Evolutionary conservation across 2,888 invertebrate species (phyloP).

Genomic region (Eilema depressum): DNA sequence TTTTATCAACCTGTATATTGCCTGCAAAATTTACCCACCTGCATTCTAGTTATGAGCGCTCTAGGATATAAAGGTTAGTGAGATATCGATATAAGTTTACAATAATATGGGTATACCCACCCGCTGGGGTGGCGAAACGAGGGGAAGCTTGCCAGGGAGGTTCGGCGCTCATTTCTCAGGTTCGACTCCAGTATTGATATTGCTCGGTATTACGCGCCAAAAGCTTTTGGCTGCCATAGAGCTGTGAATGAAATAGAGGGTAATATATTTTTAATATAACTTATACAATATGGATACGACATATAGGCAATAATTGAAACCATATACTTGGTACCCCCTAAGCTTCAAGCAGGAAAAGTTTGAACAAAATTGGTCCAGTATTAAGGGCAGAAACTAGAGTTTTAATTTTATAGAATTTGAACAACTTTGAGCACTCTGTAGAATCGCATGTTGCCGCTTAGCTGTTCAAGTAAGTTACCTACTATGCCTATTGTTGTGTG

Average conservation of each 20-base stretch:
- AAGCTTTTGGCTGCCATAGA: conserved; percentile 72
- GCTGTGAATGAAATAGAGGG: conserved; percentile 43
- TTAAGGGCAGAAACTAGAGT: too few relatives aligned
- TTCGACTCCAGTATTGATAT: conserved; percentile 85
- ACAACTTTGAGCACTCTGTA: too few relatives aligned
- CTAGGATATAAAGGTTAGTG: conserved; percentile 17
- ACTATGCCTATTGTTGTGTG: too few relatives aligned
- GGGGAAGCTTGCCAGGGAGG: conserved; percentile 25
- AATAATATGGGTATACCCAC: conserved; percentile 62
- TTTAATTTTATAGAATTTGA: too few relatives aligned
- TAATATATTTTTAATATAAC: background rate
- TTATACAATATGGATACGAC: too few relatives aligned
- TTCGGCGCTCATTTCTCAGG: conserved; percentile 82
- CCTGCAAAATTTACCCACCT: background rate
- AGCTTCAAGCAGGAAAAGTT: too few relatives aligned
- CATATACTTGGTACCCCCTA: too few relatives aligned
- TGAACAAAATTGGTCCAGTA: too few relatives aligned
- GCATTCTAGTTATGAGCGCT: conserved; percentile 14
- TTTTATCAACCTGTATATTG: background rate
- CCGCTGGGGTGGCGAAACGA: conserved; percentile 18
- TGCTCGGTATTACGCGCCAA: conserved; percentile 85
- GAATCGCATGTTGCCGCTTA: too few relatives aligned
- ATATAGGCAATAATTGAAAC: too few relatives aligned
- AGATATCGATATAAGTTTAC: conserved; percentile 50
- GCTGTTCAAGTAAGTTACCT: too few relatives aligned